Evolutionary conservation across 2,888 invertebrate species (phyloP).

Genomic region (Pocota personata): DNA sequence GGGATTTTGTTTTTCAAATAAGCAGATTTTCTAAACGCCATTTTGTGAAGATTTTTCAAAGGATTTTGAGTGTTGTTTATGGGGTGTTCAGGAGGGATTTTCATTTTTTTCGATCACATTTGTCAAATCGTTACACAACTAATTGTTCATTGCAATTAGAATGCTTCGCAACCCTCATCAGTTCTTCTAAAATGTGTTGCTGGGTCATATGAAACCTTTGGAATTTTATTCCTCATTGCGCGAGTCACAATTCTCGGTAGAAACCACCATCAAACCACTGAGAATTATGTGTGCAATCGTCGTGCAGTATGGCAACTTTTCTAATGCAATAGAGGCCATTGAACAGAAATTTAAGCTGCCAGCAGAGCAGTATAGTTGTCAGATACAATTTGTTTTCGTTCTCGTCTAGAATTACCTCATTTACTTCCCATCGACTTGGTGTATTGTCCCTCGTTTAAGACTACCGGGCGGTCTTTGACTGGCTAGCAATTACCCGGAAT

Average conservation of each 20-base stretch:
- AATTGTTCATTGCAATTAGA: not conserved
- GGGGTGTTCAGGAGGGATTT: too few relatives aligned
- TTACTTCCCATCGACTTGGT: slow-evolving; percentile 52
- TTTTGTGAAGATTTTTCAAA: slow-evolving; percentile 30
- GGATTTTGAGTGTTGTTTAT: not conserved
- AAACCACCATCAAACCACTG: not conserved
- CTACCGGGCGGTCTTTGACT: slow-evolving; percentile 69
- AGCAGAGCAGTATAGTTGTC: slow-evolving; percentile 36
- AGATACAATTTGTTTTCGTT: slow-evolving; percentile 29
- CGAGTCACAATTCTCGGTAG: slow-evolving; percentile 55
- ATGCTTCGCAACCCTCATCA: not conserved
- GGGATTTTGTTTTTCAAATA: not conserved
- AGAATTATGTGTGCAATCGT: not conserved
- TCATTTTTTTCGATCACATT: not conserved
- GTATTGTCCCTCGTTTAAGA: slow-evolving; percentile 6
- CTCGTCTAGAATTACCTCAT: slow-evolving; percentile 58
- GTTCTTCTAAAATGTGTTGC: slow-evolving; percentile 2
- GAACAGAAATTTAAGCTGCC: slow-evolving; percentile 54
- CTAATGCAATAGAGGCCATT: slow-evolving; percentile 64
- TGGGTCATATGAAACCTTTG: slow-evolving; percentile 45
- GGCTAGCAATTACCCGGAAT: slow-evolving; percentile 67
- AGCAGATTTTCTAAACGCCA: slow-evolving; percentile 46
- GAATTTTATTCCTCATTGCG: slow-evolving; percentile 39
- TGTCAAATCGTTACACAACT: not conserved
- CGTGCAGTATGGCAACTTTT: slow-evolving; percentile 26